Evolutionary conservation across 2,888 invertebrate species (phyloP).

Genomic region (Pachycephus smyrnensis): DNA sequence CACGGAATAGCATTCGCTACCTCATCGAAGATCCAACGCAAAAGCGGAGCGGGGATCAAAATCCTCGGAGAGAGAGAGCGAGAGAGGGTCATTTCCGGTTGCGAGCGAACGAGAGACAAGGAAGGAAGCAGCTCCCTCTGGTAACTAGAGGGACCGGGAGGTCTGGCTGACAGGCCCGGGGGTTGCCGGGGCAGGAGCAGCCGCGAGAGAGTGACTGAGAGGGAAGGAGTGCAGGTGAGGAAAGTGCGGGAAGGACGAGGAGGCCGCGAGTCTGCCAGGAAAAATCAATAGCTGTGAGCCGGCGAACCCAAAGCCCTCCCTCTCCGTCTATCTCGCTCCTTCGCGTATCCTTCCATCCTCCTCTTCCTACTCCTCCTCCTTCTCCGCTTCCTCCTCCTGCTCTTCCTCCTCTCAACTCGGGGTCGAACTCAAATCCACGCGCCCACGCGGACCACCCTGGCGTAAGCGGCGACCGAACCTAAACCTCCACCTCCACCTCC

Average conservation of each 20-base stretch:
- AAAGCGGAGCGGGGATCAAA: background rate
- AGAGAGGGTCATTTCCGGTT: conserved; percentile 38
- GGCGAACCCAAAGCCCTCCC: conserved; percentile 62
- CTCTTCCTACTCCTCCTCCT: conserved; percentile 23
- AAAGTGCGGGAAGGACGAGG: conserved; percentile 45
- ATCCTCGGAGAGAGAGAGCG: conserved; percentile 19
- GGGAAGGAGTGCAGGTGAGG: background rate
- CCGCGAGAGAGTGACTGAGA: background rate
- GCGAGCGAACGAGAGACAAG: conserved; percentile 28
- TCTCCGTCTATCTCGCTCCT: conserved; percentile 36
- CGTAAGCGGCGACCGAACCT: conserved; percentile 53
- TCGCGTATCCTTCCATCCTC: conserved; percentile 31
- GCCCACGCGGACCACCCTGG: conserved; percentile 37
- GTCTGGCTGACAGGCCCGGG: background rate
- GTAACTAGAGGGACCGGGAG: too few species aligned
- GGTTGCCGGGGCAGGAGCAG: background rate
- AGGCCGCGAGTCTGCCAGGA: conserved; percentile 65
- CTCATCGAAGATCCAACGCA: conserved; percentile 27
- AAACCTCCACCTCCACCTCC: conserved; percentile 40
- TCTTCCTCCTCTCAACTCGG: conserved; percentile 20
- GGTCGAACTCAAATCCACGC: conserved; percentile 52
- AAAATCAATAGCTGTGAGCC: conserved; percentile 67
- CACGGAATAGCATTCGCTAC: conserved; percentile 32
- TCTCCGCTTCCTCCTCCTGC: conserved; percentile 18
- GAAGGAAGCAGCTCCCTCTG: conserved; percentile 3